Evolutionary conservation across 2,797 vertebrate species (phyloP).

Genomic region (Pangasius krempfi): DNA sequence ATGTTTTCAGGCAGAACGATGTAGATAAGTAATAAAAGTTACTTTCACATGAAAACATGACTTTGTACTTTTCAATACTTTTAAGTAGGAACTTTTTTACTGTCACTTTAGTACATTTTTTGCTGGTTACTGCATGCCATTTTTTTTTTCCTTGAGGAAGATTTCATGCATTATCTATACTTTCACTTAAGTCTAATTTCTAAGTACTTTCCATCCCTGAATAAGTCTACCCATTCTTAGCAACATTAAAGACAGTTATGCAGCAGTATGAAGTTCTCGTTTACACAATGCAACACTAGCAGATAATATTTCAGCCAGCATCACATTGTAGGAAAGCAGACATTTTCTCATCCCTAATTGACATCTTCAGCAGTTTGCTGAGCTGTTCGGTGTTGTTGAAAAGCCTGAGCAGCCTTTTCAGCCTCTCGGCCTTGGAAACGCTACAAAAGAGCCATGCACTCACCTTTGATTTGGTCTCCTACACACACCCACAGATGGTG

Average conservation of each 20-base stretch:
- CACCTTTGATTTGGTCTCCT: slow-evolving; percentile 59
- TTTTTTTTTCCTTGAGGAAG: background rate
- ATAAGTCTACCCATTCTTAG: background rate
- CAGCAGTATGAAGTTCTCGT: background rate
- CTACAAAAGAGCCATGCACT: slow-evolving; percentile 40
- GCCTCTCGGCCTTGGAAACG: slow-evolving; percentile 39
- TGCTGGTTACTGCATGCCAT: background rate
- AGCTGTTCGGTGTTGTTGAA: slow-evolving; percentile 38
- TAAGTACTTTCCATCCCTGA: background rate
- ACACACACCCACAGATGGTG: slow-evolving; percentile 53
- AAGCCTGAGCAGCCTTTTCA: slow-evolving; percentile 32
- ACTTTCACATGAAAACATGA: background rate
- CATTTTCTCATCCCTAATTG: slow-evolving; percentile 7
- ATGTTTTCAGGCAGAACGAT: background rate
- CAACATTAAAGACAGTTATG: background rate
- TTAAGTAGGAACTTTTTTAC: background rate
- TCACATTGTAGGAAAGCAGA: background rate
- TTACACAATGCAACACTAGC: background rate
- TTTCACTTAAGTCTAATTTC: background rate
- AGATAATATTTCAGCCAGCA: background rate
- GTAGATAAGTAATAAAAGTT: background rate
- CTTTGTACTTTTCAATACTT: background rate
- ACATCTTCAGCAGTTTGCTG: slow-evolving; percentile 10
- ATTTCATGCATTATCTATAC: background rate
- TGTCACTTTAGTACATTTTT: background rate